Conservation (phyloP, 2,888 invertebrate species). For the Luffia ferchaultella region DNA sequence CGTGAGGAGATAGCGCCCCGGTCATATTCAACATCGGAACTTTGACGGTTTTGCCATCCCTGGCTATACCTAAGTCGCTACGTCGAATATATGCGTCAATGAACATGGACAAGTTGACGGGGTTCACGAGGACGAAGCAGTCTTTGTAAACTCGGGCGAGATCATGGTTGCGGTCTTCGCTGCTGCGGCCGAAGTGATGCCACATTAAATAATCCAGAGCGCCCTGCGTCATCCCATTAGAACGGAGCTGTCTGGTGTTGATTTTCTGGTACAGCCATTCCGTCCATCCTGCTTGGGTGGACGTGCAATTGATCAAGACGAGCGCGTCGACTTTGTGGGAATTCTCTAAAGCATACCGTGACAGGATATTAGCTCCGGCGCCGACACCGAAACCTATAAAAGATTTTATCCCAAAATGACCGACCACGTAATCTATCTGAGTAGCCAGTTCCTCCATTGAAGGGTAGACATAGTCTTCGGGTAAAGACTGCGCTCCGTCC, state of each 20-base stretch:
- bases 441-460: constrained; percentile 96
- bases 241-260: constrained; percentile 85
- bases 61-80: constrained; percentile 85
- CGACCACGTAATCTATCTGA: constrained; percentile 88
- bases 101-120: constrained; percentile 92
- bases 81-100: constrained; percentile 95
- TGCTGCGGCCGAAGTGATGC: constrained; percentile 96
- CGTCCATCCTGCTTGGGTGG: constrained; percentile 96
- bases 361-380: constrained; percentile 95
- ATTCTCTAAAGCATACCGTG: constrained; percentile 87
- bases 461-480: constrained; percentile 90
- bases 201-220: constrained; percentile 98
- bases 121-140: constrained; percentile 94
- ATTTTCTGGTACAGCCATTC: constrained; percentile 99
- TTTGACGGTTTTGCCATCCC: constrained; percentile 69
- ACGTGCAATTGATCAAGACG: constrained; percentile 92
- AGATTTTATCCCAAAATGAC: constrained; percentile 87
- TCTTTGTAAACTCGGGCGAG: constrained; percentile 92
- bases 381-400: constrained; percentile 98
- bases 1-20: constrained; percentile 92
- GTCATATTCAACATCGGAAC: constrained; percentile 95
- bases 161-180: constrained; percentile 93
- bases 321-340: constrained; percentile 91
- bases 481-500: constrained; percentile 90
- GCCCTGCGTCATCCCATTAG: constrained; percentile 92